Evolutionary conservation across 1,140 invertebrate genomes (phyloP), one percentile per base, ranked within the genome.

Genomic region (Stegodyphus mimosarum): DNA sequence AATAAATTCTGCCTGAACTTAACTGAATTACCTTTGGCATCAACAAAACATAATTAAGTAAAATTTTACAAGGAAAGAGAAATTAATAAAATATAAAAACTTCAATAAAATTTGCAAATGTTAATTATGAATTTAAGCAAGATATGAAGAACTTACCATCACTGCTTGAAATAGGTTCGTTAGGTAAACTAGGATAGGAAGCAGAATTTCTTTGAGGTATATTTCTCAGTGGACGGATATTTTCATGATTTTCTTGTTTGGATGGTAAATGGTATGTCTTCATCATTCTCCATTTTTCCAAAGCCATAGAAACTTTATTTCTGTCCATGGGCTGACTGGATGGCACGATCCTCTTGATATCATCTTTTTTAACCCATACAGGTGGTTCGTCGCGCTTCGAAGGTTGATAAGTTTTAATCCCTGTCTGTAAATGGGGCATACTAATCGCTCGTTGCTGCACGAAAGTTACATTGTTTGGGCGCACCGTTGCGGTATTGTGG

Each of bases 401-500:
- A 10, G 91, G 67, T 94, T 76, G 74, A 15, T 84, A 51, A 52
- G 53, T 70, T 7, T 60, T 70, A 49, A 87, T 85, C 80, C 90
- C 88, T 51, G 89, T 87, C n/a, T 91, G 90, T 79, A 96, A 89
- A 88, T 95, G 94, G 6, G 95, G 95, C 93, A 96, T 95, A 90
- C 95, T 96, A 10, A 95, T 90, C 2, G 95, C 95, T 75, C 95
- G 91, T 88, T 95, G 94, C 83, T 88, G 88, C 60, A 84, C 81
- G 81, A 75, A 84, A 71, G 81, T 86, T 85, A 67, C 88, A 87
- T 89, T 90, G 83, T 89, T 90, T 60, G 89, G 89, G 33, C 87
- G 83, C 60, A 89, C 90, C 50, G 89, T 87, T 5, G 89, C 89
- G 6, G 88, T 89, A n/a, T n/a, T n/a, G 13, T 83, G 79, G 0